Conservation (phyloP, 2,888 invertebrate species). For the Parnassius orleans region DNA sequence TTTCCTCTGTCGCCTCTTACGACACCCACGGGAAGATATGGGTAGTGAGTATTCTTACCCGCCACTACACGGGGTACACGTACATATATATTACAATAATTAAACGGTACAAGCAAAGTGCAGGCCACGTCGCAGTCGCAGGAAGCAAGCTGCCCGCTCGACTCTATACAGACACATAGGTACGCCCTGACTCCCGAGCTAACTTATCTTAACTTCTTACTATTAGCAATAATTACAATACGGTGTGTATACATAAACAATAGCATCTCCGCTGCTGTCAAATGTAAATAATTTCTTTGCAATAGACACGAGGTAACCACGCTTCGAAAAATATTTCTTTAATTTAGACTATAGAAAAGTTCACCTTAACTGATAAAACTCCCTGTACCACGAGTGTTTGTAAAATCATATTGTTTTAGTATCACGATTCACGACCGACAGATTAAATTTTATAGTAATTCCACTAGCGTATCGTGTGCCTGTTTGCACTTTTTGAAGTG, state of each 20-base stretch:
- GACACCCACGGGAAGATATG: too few relatives aligned
- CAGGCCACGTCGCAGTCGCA: not conserved
- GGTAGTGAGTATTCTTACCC: too few relatives aligned
- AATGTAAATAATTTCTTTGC: constrained; percentile 27
- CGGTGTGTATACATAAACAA: constrained; percentile 22
- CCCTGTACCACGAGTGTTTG: not conserved
- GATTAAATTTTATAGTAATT: too few relatives aligned
- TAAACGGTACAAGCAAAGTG: too few relatives aligned
- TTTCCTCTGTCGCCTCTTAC: too few relatives aligned
- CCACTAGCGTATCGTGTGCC: too few relatives aligned
- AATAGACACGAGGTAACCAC: constrained; percentile 21
- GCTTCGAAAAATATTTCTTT: constrained; percentile 24
- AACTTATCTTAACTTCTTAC: not conserved
- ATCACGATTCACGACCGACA: too few relatives aligned
- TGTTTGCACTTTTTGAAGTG: too few relatives aligned
- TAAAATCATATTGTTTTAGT: too few relatives aligned
- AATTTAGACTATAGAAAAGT: constrained; percentile 7
- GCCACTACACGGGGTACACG: too few relatives aligned
- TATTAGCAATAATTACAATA: constrained; percentile 18
- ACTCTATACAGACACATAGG: too few relatives aligned
- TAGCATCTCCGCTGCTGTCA: constrained; percentile 17
- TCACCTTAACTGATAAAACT: not conserved
- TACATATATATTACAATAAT: not conserved
- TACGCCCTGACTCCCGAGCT: not conserved
- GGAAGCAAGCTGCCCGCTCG: too few relatives aligned